phyloP scores from a whole-genome alignment of 2,113 vertebrate species.

The Rhinoderma darwinii region DNA sequence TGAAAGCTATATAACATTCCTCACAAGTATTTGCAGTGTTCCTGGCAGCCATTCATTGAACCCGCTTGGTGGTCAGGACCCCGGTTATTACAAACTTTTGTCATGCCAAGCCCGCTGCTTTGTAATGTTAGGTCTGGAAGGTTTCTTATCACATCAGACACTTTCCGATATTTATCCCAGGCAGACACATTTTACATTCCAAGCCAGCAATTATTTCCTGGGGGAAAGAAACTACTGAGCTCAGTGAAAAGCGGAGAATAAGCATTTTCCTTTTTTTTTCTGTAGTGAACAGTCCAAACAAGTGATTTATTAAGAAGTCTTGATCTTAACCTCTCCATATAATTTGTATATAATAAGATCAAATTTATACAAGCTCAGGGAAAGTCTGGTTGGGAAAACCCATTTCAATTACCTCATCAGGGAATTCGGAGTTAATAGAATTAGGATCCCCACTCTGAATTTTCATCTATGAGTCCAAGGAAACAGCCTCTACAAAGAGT shows the following conservation, averaged over 20 bases:
- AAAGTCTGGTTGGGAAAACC: neutral
- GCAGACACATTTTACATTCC: constrained; percentile 7
- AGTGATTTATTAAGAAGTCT: neutral
- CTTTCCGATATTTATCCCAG: constrained; percentile 25
- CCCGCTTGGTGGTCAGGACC: constrained; percentile 7
- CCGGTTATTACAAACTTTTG: neutral
- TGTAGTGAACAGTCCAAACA: neutral
- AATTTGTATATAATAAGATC: neutral
- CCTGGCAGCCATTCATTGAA: constrained; percentile 31
- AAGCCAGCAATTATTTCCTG: constrained; percentile 10
- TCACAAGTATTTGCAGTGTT: constrained; percentile 29
- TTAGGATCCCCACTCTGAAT: neutral
- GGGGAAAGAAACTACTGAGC: neutral
- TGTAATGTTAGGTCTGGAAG: neutral
- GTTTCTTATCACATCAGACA: constrained; percentile 19
- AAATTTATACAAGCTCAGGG: neutral
- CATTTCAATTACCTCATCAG: neutral
- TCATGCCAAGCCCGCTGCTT: constrained; percentile 19
- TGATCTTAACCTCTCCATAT: neutral
- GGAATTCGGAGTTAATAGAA: neutral
- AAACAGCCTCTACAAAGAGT: neutral
- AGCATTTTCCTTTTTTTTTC: neutral
- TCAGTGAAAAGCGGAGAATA: neutral
- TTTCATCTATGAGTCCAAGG: neutral
- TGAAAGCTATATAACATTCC: constrained; percentile 21